Percentiles rank a stretch among this genome's conserved stretches.
Conservation (phyloP, 2,113 vertebrate genomes). For the Calyptommatus sinebrachiatus region DNA sequence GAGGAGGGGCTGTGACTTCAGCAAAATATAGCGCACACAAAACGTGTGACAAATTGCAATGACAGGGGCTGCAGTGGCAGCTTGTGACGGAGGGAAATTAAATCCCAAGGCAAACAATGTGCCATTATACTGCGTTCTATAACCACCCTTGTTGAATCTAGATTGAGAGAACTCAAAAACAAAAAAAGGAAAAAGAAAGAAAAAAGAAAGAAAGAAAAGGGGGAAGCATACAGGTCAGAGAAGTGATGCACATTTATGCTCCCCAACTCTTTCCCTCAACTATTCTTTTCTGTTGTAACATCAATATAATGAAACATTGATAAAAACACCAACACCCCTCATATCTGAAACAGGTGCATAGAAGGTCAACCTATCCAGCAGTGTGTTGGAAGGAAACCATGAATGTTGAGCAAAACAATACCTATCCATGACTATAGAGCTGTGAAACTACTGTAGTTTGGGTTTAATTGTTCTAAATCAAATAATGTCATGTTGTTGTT, state of each 20-base stretch:
- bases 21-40: slow-evolving; percentile 80
- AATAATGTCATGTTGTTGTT: no score
- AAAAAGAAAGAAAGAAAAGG: slow-evolving; percentile 57
- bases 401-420: not conserved
- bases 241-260: slow-evolving; percentile 57
- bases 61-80: slow-evolving; percentile 73
- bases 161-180: slow-evolving; percentile 63
- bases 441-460: no score
- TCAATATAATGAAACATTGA: slow-evolving; percentile 7
- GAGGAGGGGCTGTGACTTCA: slow-evolving; percentile 67
- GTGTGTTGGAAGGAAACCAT: not conserved
- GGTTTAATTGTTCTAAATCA: no score
- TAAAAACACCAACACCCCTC: not conserved
- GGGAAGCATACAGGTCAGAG: slow-evolving; percentile 41
- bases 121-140: slow-evolving; percentile 75
- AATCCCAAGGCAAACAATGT: slow-evolving; percentile 75
- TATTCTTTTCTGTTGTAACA: slow-evolving; percentile 27
- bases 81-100: slow-evolving; percentile 81
- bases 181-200: slow-evolving; percentile 54
- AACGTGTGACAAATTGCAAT: slow-evolving; percentile 79
- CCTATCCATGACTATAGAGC: not conserved
- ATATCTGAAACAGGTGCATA: not conserved
- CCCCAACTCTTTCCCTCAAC: slow-evolving; percentile 38
- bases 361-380: not conserved
- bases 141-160: slow-evolving; percentile 77